A percentile compares a stretch with the other conserved stretches of the same genome.
These are phyloP conservation scores for Mesitornis unicolor DNA, from an alignment of 2,113 vertebrate genomes.

Conservation along the genomic window DNA sequence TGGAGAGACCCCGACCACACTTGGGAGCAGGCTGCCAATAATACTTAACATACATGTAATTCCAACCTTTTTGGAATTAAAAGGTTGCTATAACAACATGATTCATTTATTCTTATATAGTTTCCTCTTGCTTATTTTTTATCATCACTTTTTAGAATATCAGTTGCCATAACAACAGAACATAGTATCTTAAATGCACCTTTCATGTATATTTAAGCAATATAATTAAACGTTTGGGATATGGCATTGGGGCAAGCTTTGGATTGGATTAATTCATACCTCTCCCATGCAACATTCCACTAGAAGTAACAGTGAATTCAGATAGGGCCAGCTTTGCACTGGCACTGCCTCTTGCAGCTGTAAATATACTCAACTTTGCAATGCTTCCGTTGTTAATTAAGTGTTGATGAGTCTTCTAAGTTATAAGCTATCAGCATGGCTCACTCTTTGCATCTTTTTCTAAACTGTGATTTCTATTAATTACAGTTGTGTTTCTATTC, in stretches of 20 bases:
- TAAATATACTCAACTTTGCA: not conserved
- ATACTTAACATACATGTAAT: not conserved
- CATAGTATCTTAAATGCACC: not conserved
- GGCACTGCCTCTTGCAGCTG: not conserved
- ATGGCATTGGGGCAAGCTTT: not conserved
- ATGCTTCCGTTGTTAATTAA: not conserved
- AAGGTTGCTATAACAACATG: not conserved
- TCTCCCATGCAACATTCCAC: not conserved
- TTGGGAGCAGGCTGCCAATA: not conserved
- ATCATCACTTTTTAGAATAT: not conserved
- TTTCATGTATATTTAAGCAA: not conserved
- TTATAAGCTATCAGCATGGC: not conserved
- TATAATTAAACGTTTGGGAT: not conserved
- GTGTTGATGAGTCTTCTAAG: not conserved
- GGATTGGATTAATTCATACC: not conserved
- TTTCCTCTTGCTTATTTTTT: conserved; percentile 4
- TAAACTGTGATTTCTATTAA: conserved; percentile 22
- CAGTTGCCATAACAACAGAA: conserved; percentile 51
- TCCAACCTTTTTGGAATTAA: not conserved
- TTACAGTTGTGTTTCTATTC: conserved; percentile 3
- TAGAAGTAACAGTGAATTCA: not conserved
- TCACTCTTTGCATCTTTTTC: conserved; percentile 3
- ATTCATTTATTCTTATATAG: not conserved
- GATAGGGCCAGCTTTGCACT: not conserved
- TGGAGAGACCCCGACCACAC: not conserved